Base-by-base conservation (phyloP, 2,797 vertebrate species). In the Dipus sagitta region DNA sequence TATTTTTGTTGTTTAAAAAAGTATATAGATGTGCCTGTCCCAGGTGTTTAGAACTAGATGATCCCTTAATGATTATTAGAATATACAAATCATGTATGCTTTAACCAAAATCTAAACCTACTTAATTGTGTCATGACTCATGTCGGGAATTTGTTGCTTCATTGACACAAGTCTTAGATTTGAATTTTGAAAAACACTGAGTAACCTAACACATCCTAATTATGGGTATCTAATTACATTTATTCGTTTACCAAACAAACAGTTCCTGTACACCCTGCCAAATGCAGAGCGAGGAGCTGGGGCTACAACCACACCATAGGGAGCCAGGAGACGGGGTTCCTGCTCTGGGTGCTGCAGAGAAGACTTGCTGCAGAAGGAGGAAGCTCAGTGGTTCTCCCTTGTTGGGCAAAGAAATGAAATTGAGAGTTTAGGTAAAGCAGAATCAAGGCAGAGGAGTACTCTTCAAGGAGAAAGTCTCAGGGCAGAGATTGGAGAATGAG, bases 141-240 rank as follows among this genome's bases (percentile, higher is more conserved):
- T 81, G 5, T 90, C 88, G 91, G 32, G 68, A 95, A 86, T 90
- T 54, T 64, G 17, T 30, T 93, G 71, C 83, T 92, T 94, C 42
- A 8, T 24, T 76, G 72, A 84, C 13, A 47, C 68, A 91, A 78
- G 54, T 92, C 65, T 91, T 87, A 91, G 28, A 64, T 90, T 81
- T 95, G 78, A 92, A 85, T 86, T 93, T 82, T 85, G 67, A 81
- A 91, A 95, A 93, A 28, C 52, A 42, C 12, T 26, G 23, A 95
- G 65, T 81, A 94, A 86, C 47, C 60, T 65, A 52, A 81, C 24
- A 90, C 90, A 81, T 78, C 58, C 74, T 86, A 79, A 64, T 90
- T 78, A 21, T 32, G 34, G 26, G 20, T 94, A 4, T 91, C 88
- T 95, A 17, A 83, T 94, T 64, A 42, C 60, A 82, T 76, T 85